These are phyloP conservation scores for Glaucidium brasilianum DNA, from an alignment of 2,113 vertebrate genomes.

Conservation along the genomic window DNA sequence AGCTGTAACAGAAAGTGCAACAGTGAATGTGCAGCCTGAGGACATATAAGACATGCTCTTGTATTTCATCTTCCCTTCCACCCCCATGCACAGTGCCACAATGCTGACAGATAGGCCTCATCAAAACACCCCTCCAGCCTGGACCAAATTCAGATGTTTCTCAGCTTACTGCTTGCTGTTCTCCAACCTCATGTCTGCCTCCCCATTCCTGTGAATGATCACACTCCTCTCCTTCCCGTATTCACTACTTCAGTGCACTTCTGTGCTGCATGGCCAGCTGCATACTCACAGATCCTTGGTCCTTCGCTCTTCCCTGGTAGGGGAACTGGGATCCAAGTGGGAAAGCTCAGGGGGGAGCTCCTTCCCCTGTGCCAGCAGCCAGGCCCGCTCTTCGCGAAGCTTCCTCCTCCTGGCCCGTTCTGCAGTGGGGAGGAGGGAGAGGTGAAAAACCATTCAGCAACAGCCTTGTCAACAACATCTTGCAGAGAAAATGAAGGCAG, in stretches of 20 bases:
- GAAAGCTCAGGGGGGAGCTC: conserved; percentile 90
- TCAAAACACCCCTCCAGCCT: background rate
- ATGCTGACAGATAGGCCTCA: background rate
- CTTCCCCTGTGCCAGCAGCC: conserved; percentile 93
- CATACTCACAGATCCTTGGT: conserved; percentile 89
- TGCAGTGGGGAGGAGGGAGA: conserved; percentile 39
- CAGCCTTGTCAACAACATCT: background rate
- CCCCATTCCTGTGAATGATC: background rate
- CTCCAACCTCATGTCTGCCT: background rate
- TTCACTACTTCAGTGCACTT: background rate
- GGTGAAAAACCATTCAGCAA: background rate
- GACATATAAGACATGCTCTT: background rate
- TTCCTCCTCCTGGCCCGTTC: conserved; percentile 92
- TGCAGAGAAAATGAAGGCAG: background rate
- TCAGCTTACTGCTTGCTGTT: background rate
- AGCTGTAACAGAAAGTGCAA: conserved; percentile 73
- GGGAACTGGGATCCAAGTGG: conserved; percentile 89
- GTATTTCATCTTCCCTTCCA: background rate
- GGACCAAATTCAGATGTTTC: background rate
- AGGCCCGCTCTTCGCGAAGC: conserved; percentile 91
- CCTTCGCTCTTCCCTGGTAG: conserved; percentile 77
- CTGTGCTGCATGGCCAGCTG: background rate
- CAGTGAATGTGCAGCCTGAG: background rate
- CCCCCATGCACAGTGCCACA: background rate
- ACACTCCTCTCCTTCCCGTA: background rate